Evolutionary conservation across 2,113 vertebrate genomes (phyloP), one percentile per base, ranked within the genome.

Genomic region (Jaculus jaculus): DNA sequence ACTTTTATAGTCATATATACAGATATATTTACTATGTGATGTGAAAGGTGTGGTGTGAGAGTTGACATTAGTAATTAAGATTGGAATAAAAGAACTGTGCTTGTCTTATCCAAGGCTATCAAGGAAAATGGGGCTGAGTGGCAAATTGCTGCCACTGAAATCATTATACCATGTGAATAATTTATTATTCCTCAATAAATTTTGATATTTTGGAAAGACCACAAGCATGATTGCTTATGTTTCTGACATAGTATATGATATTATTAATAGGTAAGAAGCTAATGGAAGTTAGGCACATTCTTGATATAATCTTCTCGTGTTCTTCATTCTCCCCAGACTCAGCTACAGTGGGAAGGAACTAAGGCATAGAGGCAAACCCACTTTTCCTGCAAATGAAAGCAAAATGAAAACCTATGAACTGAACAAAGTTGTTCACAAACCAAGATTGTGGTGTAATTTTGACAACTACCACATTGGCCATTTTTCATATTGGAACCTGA

Each of bases 361-460:
- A 23, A 54, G 63, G 47, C 20, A 81, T 85, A 85, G 88, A 85
- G 39, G 23, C 47, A 90, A 89, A 81, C 7, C 58, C 69, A 90
- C 78, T 77, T 94, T 58, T 63, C 78, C 85, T 90, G 89, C 39
- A 92, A 83, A 61, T 30, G 60, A 82, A 89, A 26, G 91, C 61
- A 87, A 87, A 89, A 89, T 63, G 37, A 92, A 92, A 94, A 72
- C 28, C 28, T 42, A 90, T 77, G 6, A 69, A 74, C 26, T 65
- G 79, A 94, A 95, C 79, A 89, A 83, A 91, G 84, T 20, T 82
- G n/a, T 77, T 90, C 78, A 63, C 42, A 72, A 92, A 93, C 23
- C 69, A 74, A 87, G 66, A 72, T 60, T 58, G 39, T 81, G 60
- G 63, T 39, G 23, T 87, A 73, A 73, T 39, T 18, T 21, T 51